Base-by-base conservation (phyloP, 1,140 invertebrate species). In the Lordiphosa stackelbergi region DNA sequence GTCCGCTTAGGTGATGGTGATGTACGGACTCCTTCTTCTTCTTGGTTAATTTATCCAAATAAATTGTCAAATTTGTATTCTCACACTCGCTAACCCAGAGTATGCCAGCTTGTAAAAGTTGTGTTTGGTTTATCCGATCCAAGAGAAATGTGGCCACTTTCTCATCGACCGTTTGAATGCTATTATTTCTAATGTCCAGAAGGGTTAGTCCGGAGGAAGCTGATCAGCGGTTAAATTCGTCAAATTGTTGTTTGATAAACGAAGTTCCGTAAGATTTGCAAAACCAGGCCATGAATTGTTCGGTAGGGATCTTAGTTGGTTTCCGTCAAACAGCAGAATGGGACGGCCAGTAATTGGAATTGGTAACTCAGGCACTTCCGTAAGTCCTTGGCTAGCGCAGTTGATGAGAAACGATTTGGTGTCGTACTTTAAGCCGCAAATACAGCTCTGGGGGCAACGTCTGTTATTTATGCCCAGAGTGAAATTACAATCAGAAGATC, bases 151-250 rank as follows among this genome's bases (percentile, higher is more conserved):
- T 1, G 1, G 10, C 42, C 4, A 43, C 42, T 5, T 28, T 43
- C 8, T 5, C 19, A 28, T 43, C 42, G 10, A 43, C 10, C 2
- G 42, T 24, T n/a, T 10, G n/a, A 11, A 43, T 43, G 19, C 5
- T 24, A n/a, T 43, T 43, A 11, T 43, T 22, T 10, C 42, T 2
- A 6, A 43, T 43, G 5, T 43, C 42, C 42, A 43, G 22, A 4
- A 6, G 11, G 4, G 7, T n/a, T 43, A 43, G 5, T 6, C 19
- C 5, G 5, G 9, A 2, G 42, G 42, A 10, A 43, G 7, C 13
- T 43, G 42, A 11, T 28, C 2, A 10, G 19, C 19, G 5, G 8
- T 8, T 28, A 43, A 24, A 1, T 11, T 22, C 2, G 22, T 28
- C 24, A 43, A 10, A 6, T 28, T 43, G 42, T 43, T 43, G 7